These are phyloP conservation scores for Glaucomys volans DNA, from an alignment of 2,113 vertebrate species.

Conservation along the genomic window DNA sequence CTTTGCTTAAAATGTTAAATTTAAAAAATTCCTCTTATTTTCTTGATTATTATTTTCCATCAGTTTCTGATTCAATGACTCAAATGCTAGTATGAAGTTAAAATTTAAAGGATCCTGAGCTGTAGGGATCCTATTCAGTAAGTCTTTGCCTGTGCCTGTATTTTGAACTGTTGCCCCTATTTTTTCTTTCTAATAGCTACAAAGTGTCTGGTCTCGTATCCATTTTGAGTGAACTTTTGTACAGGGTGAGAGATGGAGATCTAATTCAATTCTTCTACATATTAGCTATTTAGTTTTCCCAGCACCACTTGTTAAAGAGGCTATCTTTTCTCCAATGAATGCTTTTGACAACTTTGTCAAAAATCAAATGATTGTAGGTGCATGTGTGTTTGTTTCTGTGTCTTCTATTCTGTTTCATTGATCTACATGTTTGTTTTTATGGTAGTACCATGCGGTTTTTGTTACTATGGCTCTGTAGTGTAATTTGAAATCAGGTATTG, in stretches of 20 bases:
- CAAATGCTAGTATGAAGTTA: background rate
- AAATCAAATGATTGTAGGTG: background rate
- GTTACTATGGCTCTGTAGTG: background rate
- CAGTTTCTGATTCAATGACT: background rate
- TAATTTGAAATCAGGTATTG: background rate
- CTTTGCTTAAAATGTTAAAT: constrained; percentile 32
- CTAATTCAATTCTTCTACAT: background rate
- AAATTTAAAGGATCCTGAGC: background rate
- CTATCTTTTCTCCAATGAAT: background rate
- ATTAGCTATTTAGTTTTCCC: background rate
- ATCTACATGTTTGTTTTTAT: background rate
- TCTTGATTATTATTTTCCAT: background rate
- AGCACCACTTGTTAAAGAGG: background rate
- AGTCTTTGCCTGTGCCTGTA: background rate
- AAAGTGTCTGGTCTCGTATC: background rate
- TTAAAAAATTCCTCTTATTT: background rate
- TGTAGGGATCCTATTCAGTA: background rate
- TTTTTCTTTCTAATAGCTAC: background rate
- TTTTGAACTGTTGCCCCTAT: background rate
- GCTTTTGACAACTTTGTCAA: background rate
- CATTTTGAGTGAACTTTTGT: background rate
- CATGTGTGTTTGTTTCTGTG: background rate
- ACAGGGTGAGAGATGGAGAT: background rate
- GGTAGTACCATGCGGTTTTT: background rate
- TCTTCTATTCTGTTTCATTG: background rate